phyloP scores from a whole-genome alignment of 2,113 vertebrate species.

The Rallus limicola region DNA sequence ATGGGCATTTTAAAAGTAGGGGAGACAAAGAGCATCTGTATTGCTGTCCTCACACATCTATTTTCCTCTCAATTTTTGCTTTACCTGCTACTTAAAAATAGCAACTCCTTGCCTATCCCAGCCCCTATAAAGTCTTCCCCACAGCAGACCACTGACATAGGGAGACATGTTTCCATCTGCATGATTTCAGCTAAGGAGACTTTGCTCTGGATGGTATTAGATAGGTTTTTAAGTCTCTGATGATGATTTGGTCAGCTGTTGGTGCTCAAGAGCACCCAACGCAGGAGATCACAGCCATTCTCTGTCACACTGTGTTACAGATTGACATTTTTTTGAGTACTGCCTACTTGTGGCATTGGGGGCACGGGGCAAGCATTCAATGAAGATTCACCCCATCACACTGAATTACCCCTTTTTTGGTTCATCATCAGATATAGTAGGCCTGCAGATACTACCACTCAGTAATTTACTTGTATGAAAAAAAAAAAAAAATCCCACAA shows the following conservation, averaged over 20 bases:
- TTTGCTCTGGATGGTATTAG: not conserved
- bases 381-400: not conserved
- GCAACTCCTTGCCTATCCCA: not conserved
- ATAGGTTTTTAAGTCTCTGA: not conserved
- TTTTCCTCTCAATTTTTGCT: not conserved
- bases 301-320: not conserved
- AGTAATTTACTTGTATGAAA: not conserved
- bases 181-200: not conserved
- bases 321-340: not conserved
- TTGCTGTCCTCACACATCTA: accelerated
- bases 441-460: not conserved
- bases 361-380: not conserved
- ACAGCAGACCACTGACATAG: not conserved
- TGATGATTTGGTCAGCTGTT: not conserved
- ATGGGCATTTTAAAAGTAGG: not conserved
- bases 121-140: not conserved
- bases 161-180: not conserved
- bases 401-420: not conserved
- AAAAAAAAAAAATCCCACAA: not conserved
- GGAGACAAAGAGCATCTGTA: not conserved
- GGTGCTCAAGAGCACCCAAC: not conserved
- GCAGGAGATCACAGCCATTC: not conserved
- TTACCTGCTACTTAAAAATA: not conserved
- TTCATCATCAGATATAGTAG: not conserved
- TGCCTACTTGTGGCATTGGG: not conserved